Conservation (phyloP, 2,113 vertebrate genomes). For the Clinocottus analis region DNA sequence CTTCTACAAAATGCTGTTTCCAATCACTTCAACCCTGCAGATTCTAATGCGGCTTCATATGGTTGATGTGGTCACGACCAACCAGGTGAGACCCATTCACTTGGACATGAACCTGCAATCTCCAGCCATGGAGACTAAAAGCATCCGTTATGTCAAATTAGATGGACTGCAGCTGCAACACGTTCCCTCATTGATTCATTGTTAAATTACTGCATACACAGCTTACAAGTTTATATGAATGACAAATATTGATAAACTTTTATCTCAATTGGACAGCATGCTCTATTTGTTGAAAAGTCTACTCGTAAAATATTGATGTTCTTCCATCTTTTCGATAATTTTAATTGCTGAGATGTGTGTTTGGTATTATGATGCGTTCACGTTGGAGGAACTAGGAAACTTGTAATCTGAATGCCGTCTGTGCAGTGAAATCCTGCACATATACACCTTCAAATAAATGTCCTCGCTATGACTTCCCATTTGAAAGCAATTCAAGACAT, state of each 20-base stretch:
- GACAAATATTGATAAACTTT: not conserved
- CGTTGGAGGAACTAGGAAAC: not conserved
- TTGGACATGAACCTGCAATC: slow-evolving; percentile 41
- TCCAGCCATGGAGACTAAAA: slow-evolving; percentile 96
- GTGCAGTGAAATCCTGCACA: not conserved
- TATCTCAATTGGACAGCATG: not conserved
- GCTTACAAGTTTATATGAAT: not conserved
- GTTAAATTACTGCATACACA: not conserved
- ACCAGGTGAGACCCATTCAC: not conserved
- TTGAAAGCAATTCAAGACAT: slow-evolving; percentile 17
- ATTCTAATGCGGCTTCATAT: not conserved
- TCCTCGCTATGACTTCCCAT: slow-evolving; percentile 24
- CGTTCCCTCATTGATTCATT: slow-evolving; percentile 65
- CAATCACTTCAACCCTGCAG: not conserved
- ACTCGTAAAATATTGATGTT: not conserved
- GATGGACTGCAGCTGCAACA: not conserved
- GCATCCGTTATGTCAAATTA: slow-evolving; percentile 84
- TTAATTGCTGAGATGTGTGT: not conserved
- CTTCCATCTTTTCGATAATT: not conserved
- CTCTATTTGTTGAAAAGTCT: not conserved
- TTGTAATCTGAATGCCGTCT: not conserved
- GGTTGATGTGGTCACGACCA: not conserved
- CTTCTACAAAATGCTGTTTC: not conserved
- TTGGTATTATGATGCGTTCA: not conserved
- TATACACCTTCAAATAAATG: slow-evolving; percentile 21